Percentiles rank a stretch among this genome's conserved stretches.
phyloP scores from a whole-genome alignment of 2,888 invertebrate species.

The Nomada goodeniana region DNA sequence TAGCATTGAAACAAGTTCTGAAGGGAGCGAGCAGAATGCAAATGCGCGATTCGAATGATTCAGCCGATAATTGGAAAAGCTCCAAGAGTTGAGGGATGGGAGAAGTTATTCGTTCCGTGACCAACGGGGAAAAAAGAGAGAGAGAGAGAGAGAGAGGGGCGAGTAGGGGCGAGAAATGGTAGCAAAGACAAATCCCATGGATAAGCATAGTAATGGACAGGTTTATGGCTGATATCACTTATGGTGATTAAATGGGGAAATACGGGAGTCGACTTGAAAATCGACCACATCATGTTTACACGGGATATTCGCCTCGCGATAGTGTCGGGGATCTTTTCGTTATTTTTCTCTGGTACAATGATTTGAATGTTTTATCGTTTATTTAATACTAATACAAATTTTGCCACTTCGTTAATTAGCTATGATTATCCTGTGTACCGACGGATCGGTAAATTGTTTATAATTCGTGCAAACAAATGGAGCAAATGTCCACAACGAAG shows the following conservation, averaged over 20 bases:
- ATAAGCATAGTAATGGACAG: slow-evolving; percentile 56
- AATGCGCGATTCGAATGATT: slow-evolving; percentile 71
- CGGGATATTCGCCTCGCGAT: too few relatives aligned
- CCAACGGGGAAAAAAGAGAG: not conserved
- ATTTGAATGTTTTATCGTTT: not conserved
- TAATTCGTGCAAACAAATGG: not conserved
- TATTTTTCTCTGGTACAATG: not conserved
- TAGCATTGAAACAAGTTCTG: slow-evolving; percentile 71
- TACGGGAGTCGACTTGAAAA: slow-evolving; percentile 19
- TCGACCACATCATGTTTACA: not conserved
- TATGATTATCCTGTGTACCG: too few relatives aligned
- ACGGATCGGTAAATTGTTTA: not conserved
- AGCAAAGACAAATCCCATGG: slow-evolving; percentile 46
- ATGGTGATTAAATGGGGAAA: slow-evolving; percentile 53
- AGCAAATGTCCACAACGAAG: not conserved
- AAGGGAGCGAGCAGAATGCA: slow-evolving; percentile 62
- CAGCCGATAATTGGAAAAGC: slow-evolving; percentile 73
- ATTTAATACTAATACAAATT: not conserved
- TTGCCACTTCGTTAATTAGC: not conserved
- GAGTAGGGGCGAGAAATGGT: not conserved
- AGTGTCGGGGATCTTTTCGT: too few relatives aligned
- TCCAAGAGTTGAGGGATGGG: slow-evolving; percentile 58
- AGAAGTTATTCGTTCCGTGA: slow-evolving; percentile 43
- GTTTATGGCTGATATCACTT: slow-evolving; percentile 62
- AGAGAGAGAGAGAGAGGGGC: slow-evolving; percentile 9